A percentile compares a stretch with the other conserved stretches of the same genome.
Conservation (phyloP, 2,113 vertebrate species). For the Ageneiosus marmoratus region DNA sequence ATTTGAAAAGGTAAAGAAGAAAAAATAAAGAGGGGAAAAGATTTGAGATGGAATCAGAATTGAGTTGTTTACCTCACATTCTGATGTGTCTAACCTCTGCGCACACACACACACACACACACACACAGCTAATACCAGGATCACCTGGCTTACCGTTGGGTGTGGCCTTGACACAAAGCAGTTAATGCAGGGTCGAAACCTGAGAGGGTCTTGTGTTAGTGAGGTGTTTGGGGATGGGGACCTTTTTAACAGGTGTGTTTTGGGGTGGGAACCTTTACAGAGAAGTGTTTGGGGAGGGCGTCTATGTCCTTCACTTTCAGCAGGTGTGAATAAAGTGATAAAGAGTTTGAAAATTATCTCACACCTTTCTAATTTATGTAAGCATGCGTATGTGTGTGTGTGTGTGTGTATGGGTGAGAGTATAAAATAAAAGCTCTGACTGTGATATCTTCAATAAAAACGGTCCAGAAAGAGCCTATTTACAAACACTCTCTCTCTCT, state of each 20-base stretch:
- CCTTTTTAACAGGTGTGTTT: conserved; percentile 9
- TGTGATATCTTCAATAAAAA: neutral
- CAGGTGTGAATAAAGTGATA: conserved; percentile 39
- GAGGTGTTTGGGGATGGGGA: conserved; percentile 32
- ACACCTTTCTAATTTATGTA: neutral
- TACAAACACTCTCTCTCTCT: conserved; percentile 16
- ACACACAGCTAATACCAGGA: conserved; percentile 26
- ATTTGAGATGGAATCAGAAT: conserved; percentile 25
- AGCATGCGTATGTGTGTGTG: neutral
- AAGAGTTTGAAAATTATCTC: neutral
- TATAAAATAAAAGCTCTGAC: neutral
- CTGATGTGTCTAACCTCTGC: conserved; percentile 43
- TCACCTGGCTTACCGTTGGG: conserved; percentile 61
- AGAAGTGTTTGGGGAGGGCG: neutral
- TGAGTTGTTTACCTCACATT: conserved; percentile 53
- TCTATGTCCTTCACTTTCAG: neutral
- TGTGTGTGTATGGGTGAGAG: too few species aligned
- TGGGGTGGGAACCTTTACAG: conserved; percentile 22
- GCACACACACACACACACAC: conserved; percentile 30
- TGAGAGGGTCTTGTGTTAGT: conserved; percentile 43
- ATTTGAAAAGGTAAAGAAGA: neutral
- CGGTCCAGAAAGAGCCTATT: neutral
- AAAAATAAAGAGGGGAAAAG: neutral
- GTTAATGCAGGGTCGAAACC: conserved; percentile 49
- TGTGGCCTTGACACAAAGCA: conserved; percentile 54